These are phyloP conservation scores for Tridacna crocea DNA, from an alignment of 2,888 invertebrate species.

Conservation along the genomic window DNA sequence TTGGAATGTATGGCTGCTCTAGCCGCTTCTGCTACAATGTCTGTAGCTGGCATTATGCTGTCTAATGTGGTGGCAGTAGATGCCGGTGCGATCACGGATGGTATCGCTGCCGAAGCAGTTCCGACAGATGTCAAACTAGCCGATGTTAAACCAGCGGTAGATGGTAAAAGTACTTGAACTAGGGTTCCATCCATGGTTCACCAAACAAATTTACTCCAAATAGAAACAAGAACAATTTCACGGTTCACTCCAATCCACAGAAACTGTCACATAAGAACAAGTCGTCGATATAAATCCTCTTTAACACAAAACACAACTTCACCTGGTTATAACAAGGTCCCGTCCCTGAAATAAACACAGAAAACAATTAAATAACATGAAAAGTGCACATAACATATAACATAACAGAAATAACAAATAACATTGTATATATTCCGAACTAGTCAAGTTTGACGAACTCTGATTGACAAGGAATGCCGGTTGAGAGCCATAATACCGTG, in stretches of 20 bases:
- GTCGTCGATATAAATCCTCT: conserved; percentile 16
- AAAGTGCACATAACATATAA: conserved; percentile 44
- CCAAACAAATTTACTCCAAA: background rate
- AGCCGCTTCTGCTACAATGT: conserved; percentile 53
- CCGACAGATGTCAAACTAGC: conserved; percentile 32
- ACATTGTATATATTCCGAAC: conserved; percentile 64
- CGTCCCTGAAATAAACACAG: conserved; percentile 56
- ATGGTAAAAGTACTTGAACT: conserved; percentile 57
- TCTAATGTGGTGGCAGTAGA: conserved; percentile 18
- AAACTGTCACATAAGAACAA: conserved; percentile 14
- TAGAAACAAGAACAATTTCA: background rate
- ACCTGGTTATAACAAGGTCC: conserved; percentile 6
- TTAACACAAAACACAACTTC: conserved; percentile 16
- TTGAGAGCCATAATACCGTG: conserved; percentile 62
- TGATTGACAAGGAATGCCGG: conserved; percentile 64
- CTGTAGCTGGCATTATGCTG: conserved; percentile 29
- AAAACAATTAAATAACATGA: conserved; percentile 43
- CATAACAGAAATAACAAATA: conserved; percentile 35
- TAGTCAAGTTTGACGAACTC: conserved; percentile 64
- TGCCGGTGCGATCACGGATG: conserved; percentile 33
- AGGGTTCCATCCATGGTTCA: conserved; percentile 50
- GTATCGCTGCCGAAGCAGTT: conserved; percentile 20
- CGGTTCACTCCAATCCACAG: background rate
- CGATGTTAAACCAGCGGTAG: conserved; percentile 47
- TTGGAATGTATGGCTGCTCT: conserved; percentile 43